Conservation (phyloP, 2,113 vertebrate genomes). For the Cairina moschata region DNA sequence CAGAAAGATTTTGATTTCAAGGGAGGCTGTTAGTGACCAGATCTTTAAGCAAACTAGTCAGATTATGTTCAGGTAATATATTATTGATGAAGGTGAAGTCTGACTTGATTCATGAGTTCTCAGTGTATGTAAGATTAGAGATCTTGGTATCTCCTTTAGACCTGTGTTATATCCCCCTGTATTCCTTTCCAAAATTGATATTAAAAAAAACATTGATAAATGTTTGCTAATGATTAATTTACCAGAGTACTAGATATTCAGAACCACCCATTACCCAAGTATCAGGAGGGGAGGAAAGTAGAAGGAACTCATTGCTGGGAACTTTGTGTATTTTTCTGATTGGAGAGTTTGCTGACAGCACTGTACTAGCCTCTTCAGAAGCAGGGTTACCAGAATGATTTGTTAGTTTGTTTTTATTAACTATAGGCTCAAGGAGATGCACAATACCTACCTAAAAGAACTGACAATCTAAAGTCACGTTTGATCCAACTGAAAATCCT, state of each 20-base stretch:
- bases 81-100: background rate
- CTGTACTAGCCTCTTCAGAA: background rate
- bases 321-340: background rate
- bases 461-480: background rate
- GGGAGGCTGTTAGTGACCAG: background rate
- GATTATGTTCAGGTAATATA: background rate
- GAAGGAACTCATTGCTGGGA: background rate
- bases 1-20: background rate
- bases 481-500: background rate
- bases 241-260: background rate
- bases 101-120: background rate
- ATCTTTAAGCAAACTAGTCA: background rate
- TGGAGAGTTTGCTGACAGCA: background rate
- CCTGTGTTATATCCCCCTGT: background rate
- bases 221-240: background rate
- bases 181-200: background rate
- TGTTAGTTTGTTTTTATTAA: background rate
- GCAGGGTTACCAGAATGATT: background rate
- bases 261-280: background rate
- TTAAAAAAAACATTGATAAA: background rate
- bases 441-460: background rate
- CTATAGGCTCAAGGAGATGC: background rate
- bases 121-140: background rate
- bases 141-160: background rate
- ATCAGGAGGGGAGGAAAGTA: background rate